phyloP scores from a whole-genome alignment of 2,113 vertebrate species.

The Diglossa brunneiventris region DNA sequence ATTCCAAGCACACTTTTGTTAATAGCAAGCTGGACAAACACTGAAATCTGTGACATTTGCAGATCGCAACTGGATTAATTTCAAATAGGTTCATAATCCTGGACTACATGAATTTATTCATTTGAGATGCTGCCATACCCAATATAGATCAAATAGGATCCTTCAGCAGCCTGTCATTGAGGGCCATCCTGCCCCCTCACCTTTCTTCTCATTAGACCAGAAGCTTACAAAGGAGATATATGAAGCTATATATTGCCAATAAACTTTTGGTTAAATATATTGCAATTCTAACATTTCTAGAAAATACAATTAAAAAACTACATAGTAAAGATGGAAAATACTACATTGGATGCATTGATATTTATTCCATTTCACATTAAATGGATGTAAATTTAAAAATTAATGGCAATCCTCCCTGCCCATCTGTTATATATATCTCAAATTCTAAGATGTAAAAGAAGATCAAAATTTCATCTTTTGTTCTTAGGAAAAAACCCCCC shows the following conservation, averaged over 20 bases:
- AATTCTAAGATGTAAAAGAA: background rate
- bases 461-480: background rate
- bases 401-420: background rate
- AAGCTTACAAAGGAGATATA: background rate
- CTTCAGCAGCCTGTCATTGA: background rate
- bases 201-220: background rate
- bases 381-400: background rate
- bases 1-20: background rate
- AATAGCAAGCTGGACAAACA: background rate
- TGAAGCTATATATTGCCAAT: background rate
- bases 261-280: background rate
- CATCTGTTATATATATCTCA: background rate
- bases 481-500: rapidly evolving
- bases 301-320: background rate
- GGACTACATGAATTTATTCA: background rate
- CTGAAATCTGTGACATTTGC: background rate
- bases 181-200: background rate
- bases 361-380: background rate
- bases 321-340: background rate
- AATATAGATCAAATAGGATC: background rate
- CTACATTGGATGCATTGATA: background rate
- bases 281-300: background rate
- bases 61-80: background rate
- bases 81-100: background rate
- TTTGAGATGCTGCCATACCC: background rate